Evolutionary conservation across 2,888 invertebrate genomes (phyloP).

Genomic region (Dexiosoma caninum): DNA sequence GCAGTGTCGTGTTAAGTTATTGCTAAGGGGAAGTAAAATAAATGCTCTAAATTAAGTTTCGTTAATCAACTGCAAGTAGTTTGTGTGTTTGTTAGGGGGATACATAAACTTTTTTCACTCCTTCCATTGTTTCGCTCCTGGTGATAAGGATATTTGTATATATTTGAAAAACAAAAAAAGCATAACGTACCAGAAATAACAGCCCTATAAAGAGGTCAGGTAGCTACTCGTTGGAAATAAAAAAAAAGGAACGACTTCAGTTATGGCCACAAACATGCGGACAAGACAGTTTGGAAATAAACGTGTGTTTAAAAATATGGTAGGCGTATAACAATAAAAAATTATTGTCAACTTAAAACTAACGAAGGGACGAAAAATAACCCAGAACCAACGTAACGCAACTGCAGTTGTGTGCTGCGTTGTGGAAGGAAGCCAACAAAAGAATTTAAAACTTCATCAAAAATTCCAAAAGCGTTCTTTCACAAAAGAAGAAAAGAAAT

Average conservation of each 20-base stretch:
- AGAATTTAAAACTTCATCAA: constrained; percentile 55
- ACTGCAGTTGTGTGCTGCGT: neutral
- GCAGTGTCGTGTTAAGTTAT: no score
- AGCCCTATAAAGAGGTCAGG: constrained; percentile 47
- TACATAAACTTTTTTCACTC: no score
- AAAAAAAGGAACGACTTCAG: neutral
- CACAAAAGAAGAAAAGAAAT: neutral
- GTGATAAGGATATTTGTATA: no score
- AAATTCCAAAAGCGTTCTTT: constrained; percentile 54
- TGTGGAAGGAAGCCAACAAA: constrained; percentile 10
- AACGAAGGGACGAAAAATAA: constrained; percentile 36
- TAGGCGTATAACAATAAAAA: constrained; percentile 60
- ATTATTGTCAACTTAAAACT: constrained; percentile 54
- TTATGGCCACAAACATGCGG: constrained; percentile 9
- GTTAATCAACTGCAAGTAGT: no score
- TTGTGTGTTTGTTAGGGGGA: no score
- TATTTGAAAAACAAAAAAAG: neutral
- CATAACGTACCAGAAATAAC: neutral
- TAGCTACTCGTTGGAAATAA: constrained; percentile 12
- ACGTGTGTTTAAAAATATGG: constrained; percentile 55
- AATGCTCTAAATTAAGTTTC: no score
- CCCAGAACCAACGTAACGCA: neutral
- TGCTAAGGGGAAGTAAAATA: no score
- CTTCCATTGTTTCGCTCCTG: no score
- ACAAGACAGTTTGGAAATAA: constrained; percentile 36